Base-by-base conservation (phyloP, 2,113 vertebrate genomes). In the Aleadryas rufinucha region DNA sequence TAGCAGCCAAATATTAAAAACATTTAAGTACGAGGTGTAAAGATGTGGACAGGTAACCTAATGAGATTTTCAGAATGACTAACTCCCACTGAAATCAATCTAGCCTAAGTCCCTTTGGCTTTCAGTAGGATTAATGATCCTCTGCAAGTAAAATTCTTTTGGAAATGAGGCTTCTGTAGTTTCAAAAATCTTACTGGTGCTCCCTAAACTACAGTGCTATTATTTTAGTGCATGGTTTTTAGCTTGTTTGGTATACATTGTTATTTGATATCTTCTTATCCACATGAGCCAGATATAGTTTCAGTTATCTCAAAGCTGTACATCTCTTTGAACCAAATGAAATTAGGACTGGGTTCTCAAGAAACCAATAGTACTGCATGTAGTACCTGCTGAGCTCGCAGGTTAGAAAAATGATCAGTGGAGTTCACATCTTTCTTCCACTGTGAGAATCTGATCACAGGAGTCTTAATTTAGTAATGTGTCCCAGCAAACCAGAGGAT, bases 61-160 rank as follows among this genome's bases (percentile, higher is more conserved):
- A 97, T 86, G 90, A 95, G 90, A 93, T 93, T 97, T 95, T 95
- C 63, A 74, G 74, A 90, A 90, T 92, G n/a, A 93, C 42, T 92
- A 77, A 84, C 90, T 95, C 88, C 63, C 42, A 70, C 75, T 72
- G 79, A 92, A 92, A 93, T 83, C 70, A 88, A 86, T 88, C 75
- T 83, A 83, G 16, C 14, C n/a, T 86, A 66, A 66, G 71, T 63
- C 33, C 42, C 22, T 74, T 93, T 74, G 78, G 61, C 54, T 91
- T 96, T 94, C 90, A 85, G 27, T 41, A 66, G 68, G 64, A 88
- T 85, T 95, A 80, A 95, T 77, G 50, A 79, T 76, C 5, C 27
- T 72, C 50, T 50, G 21, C n/a, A 69, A 85, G 31, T 52, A 94
- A 95, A 87, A 90, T n/a, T 86, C 3, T 21, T 91, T 72, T 70